Base-by-base conservation (phyloP, 2,888 invertebrate species). In the Eremobia ochroleuca region DNA sequence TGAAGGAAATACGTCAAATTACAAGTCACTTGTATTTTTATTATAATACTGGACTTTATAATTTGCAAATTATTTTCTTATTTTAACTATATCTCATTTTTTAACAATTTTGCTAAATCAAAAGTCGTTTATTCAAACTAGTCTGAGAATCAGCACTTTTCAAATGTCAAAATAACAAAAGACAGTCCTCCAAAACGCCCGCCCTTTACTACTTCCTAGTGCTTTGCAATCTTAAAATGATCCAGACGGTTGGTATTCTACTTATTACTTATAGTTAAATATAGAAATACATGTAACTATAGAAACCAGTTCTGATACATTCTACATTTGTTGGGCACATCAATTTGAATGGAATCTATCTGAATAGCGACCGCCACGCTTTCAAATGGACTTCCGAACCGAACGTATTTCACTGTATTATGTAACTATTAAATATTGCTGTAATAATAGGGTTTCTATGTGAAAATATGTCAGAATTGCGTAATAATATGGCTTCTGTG, bases 301-400 rank as follows among this genome's bases (percentile, higher is more conserved):
- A 28, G 6, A 28, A 59, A 43, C n/a, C 18, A 61, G 55, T n/a
- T 58, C 6, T 59, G 46, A 49, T 8, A 34, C 9, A 1, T 15
- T 15, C 59, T 15, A 64, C 66, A 52, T 55, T 71, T 40, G 64
- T 65, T 58, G 58, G n/a, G 11, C 58, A 25, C 18, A 40, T 49
- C 25, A 43, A 79, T 73, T 79, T 78, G 73, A 78, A 79, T 79
- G 28, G 58, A 65, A 43, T 52, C 49, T 11, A 59, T 73, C 9
- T 78, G 73, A 79, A 79, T 65, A 15, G 73, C 28, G 58, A 4
- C 58, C 49, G 55, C 31, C 40, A 64, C 46, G 79, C 79, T 64
- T 77, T 77, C n/a, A 78, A 65, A 78, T 40, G 11, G 64, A 49
- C 49, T 64, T 58, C 46, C 46, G 21, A 65, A 31, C 21, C 8